Evolutionary conservation across 2,797 vertebrate species (phyloP).

Genomic region (Gymnopithys bicolor): DNA sequence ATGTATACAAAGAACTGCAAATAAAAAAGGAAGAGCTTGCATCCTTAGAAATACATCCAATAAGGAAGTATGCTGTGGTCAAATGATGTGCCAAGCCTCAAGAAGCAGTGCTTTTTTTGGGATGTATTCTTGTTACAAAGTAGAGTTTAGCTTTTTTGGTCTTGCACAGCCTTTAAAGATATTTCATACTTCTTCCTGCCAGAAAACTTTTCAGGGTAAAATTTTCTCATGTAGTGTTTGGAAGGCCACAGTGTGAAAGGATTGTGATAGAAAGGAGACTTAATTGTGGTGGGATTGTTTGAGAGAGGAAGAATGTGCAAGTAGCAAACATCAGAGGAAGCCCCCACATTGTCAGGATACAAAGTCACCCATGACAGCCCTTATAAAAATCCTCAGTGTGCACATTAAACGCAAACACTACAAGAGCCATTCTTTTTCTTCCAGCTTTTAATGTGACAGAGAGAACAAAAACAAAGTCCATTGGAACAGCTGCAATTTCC

Average conservation of each 20-base stretch:
- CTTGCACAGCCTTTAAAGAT: background rate
- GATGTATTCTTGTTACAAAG: background rate
- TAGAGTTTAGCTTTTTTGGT: background rate
- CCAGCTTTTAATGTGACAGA: constrained; percentile 45
- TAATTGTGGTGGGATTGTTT: background rate
- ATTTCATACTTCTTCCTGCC: background rate
- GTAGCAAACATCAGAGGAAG: background rate
- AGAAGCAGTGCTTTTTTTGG: background rate
- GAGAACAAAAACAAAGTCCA: constrained; percentile 56
- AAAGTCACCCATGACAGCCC: background rate
- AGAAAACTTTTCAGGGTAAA: background rate
- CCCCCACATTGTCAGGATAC: background rate
- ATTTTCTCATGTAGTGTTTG: background rate
- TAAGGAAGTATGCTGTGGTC: background rate
- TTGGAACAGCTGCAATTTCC: constrained; percentile 50
- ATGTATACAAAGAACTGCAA: background rate
- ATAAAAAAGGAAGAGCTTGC: background rate
- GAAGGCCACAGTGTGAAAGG: background rate
- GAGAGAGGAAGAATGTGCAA: background rate
- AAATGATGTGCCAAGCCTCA: background rate
- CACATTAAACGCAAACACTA: background rate
- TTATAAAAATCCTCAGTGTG: background rate
- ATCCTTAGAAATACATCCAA: background rate
- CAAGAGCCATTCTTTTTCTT: constrained; percentile 12
- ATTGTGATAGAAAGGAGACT: background rate